Conservation (phyloP, 2,888 invertebrate genomes). For the Microplitis manilae region DNA sequence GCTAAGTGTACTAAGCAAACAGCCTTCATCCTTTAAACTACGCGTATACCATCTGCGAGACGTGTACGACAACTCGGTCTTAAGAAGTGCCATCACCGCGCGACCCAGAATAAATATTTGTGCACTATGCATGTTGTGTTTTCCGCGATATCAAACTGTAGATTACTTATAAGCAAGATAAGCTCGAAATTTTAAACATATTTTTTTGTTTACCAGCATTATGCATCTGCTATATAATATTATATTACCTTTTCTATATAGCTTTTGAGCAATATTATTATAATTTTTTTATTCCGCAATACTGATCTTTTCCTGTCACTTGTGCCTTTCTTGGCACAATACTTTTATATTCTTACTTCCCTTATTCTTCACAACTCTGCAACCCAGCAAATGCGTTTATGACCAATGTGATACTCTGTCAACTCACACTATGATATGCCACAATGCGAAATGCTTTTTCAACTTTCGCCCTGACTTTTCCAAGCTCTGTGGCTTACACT, state of each 20-base stretch:
- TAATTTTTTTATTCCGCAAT: not conserved
- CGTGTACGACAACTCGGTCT: conserved; percentile 18
- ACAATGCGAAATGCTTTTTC: conserved; percentile 34
- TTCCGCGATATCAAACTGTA: not conserved
- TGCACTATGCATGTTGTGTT: not conserved
- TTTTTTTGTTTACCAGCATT: not conserved
- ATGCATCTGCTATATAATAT: not conserved
- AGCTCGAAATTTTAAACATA: not conserved
- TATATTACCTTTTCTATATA: not conserved
- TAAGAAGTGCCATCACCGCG: conserved; percentile 10
- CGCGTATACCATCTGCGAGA: conserved; percentile 2
- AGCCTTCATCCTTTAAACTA: conserved; percentile 24
- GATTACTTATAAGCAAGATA: not conserved
- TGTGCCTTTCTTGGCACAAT: not conserved
- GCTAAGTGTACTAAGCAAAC: conserved; percentile 46
- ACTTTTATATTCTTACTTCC: conserved; percentile 13
- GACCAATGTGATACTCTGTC: conserved; percentile 30
- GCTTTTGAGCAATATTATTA: not conserved
- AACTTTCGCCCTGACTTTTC: conserved; percentile 29
- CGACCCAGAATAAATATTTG: conserved; percentile 40
- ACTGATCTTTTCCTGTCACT: not conserved
- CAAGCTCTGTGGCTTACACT: not conserved
- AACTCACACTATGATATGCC: conserved; percentile 7
- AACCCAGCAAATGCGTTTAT: conserved; percentile 32
- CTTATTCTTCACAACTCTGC: conserved; percentile 13